These are phyloP conservation scores for Epizoanthus stellaris DNA, from an alignment of 92 coral and sea anemone species.

Conservation along the genomic window DNA sequence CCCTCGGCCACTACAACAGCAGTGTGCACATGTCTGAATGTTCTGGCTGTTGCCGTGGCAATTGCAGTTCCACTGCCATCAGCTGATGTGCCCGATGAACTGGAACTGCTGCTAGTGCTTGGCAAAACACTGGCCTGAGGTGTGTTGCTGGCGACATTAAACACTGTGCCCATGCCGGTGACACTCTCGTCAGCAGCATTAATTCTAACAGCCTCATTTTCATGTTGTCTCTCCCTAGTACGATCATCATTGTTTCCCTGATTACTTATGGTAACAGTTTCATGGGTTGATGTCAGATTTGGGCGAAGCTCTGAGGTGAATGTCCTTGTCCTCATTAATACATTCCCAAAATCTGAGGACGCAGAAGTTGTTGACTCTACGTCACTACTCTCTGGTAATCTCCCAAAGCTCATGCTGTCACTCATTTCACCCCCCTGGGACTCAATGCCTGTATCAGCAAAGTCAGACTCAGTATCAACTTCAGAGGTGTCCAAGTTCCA, in stretches of 20 bases:
- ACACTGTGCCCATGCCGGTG: conserved; percentile 34
- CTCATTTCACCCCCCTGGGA: conserved; percentile 19
- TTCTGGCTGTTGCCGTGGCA: conserved; percentile 92
- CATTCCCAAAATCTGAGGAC: conserved; percentile 34
- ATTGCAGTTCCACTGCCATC: conserved; percentile 85
- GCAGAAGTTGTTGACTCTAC: conserved; percentile 19
- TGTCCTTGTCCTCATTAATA: conserved; percentile 25
- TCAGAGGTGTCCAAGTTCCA: conserved; percentile 79
- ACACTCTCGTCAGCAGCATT: conserved; percentile 28
- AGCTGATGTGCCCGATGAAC: conserved; percentile 64
- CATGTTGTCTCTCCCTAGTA: not conserved
- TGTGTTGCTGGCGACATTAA: conserved; percentile 67
- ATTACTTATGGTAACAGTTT: conserved; percentile 31
- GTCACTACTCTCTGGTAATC: conserved; percentile 10
- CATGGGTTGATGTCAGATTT: conserved; percentile 37
- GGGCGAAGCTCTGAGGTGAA: conserved; percentile 40
- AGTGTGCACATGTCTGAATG: conserved; percentile 87
- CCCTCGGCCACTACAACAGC: conserved; percentile 87
- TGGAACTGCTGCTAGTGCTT: conserved; percentile 66
- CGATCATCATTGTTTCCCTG: not conserved
- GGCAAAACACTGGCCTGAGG: conserved; percentile 66
- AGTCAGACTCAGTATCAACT: conserved; percentile 54
- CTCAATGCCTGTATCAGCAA: conserved; percentile 42
- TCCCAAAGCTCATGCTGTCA: conserved; percentile 43
- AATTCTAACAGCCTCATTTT: conserved; percentile 26